Conservation (phyloP, 2,888 invertebrate species). For the Odontocerum albicorne region DNA sequence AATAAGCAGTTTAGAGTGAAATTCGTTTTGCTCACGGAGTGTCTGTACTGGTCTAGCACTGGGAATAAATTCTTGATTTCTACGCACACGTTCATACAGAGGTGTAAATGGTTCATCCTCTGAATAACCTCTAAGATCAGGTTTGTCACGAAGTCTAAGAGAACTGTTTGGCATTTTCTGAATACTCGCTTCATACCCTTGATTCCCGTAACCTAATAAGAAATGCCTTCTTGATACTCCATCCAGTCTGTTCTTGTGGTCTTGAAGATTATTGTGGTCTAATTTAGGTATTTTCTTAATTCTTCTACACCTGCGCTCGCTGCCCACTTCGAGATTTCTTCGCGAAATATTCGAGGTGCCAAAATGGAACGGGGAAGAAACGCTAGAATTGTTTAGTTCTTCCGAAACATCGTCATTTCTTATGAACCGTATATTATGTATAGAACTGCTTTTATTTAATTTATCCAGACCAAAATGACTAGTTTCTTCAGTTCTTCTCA, state of each 20-base stretch:
- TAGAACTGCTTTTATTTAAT: slow-evolving; percentile 11
- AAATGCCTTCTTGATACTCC: slow-evolving; percentile 21
- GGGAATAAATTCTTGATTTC: neutral
- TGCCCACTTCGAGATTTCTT: slow-evolving; percentile 38
- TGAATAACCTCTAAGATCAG: slow-evolving; percentile 4
- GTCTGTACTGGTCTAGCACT: slow-evolving; percentile 2
- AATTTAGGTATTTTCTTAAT: slow-evolving; percentile 38
- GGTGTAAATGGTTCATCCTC: slow-evolving; percentile 19
- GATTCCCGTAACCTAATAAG: slow-evolving; percentile 28
- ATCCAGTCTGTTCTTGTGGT: slow-evolving; percentile 25
- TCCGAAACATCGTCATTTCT: slow-evolving; percentile 22
- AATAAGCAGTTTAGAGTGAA: neutral
- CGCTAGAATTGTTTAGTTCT: slow-evolving; percentile 5
- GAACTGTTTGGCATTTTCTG: slow-evolving; percentile 31
- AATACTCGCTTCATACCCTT: slow-evolving; percentile 30
- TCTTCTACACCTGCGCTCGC: slow-evolving; percentile 40
- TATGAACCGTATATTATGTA: slow-evolving; percentile 24
- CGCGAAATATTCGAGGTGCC: slow-evolving; percentile 8
- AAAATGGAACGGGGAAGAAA: slow-evolving; percentile 9
- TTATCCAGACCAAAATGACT: slow-evolving; percentile 10
- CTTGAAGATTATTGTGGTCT: slow-evolving; percentile 24
- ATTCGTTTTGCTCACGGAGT: neutral
- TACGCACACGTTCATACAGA: slow-evolving; percentile 25
- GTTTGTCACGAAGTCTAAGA: slow-evolving; percentile 12
- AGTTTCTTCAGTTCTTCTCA: too few species aligned